phyloP scores from a whole-genome alignment of 2,888 invertebrate genomes.

The Sphinx pinastri region DNA sequence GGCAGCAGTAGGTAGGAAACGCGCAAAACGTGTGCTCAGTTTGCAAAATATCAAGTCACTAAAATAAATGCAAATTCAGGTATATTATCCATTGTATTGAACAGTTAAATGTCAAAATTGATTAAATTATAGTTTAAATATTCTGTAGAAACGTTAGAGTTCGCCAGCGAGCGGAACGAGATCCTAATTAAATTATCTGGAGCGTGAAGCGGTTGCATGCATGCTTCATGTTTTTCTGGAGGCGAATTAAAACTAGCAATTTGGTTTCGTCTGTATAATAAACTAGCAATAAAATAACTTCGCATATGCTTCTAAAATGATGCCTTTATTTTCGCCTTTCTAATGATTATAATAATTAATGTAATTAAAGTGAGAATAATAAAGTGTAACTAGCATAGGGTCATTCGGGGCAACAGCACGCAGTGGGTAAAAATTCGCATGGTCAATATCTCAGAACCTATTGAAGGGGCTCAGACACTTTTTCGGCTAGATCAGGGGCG shows the following conservation, averaged over 20 bases:
- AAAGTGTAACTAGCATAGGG: constrained; percentile 13
- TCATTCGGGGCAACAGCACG: no score
- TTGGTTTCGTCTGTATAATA: constrained; percentile 44
- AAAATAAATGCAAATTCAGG: background rate
- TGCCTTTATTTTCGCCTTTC: constrained; percentile 34
- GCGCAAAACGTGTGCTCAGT: background rate
- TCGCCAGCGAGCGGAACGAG: constrained; percentile 69
- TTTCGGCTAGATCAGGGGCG: no score
- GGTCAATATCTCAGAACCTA: no score
- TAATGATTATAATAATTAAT: constrained; percentile 25
- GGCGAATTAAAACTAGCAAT: constrained; percentile 53
- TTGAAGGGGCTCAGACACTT: no score
- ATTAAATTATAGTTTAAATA: constrained; percentile 47
- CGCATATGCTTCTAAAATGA: constrained; percentile 32
- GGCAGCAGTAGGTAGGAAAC: background rate
- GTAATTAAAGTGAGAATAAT: constrained; percentile 20
- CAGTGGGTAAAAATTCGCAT: no score
- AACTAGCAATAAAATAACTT: constrained; percentile 39
- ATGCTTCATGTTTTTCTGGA: constrained; percentile 59
- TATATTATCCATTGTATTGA: constrained; percentile 14
- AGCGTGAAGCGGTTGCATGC: constrained; percentile 68
- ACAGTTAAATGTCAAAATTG: constrained; percentile 24
- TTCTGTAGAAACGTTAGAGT: constrained; percentile 72
- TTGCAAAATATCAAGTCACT: background rate
- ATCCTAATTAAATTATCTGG: constrained; percentile 81